Evolutionary conservation across 2,113 vertebrate species (phyloP), one percentile per base, ranked within the genome.

Genomic region (Neoarius graeffei): DNA sequence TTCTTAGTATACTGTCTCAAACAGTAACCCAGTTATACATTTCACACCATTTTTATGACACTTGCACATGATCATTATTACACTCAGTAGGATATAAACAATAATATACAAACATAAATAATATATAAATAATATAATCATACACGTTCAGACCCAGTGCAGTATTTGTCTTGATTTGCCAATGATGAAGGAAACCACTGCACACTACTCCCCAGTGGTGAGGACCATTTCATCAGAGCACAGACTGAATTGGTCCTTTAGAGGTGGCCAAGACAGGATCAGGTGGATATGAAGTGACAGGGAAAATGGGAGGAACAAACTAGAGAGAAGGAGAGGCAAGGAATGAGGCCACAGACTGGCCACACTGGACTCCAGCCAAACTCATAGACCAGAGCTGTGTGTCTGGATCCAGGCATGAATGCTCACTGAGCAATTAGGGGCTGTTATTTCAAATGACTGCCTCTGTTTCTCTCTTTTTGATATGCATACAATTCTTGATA

Each of bases 281-380:
- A 90, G 89, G 90, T 91, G 90, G 90, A 84, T 88, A 89, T 89
- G 83, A 90, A 89, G 79, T 87, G 90, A 89, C 60, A 86, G 48
- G 88, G 87, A 91, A 91, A 90, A 90, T 86, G 59, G 85, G 89
- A 81, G 62, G 87, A 90, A 87, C 85, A 90, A 88, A 86, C 56
- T 56, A 86, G 66, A 64, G 30, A 76, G 64, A 81, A 62, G 60
- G 50, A 86, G 60, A 62, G 84, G 60, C 76, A 85, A 71, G 19
- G 64, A 86, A 87, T 60, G 80, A 83, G 86, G 56, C 84, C 30
- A 52, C 80, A 87, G 85, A 84, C 64, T 85, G 81, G 76, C 74
- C 67, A 81, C 35, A 30, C 42, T 91, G 71, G 89, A 86, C 48
- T 19, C 13, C 15, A 73, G 64, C 89, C 90, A 89, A 88, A 71